Evolutionary conservation across 2,888 invertebrate species (phyloP).

Genomic region (Anthophora plumipes): DNA sequence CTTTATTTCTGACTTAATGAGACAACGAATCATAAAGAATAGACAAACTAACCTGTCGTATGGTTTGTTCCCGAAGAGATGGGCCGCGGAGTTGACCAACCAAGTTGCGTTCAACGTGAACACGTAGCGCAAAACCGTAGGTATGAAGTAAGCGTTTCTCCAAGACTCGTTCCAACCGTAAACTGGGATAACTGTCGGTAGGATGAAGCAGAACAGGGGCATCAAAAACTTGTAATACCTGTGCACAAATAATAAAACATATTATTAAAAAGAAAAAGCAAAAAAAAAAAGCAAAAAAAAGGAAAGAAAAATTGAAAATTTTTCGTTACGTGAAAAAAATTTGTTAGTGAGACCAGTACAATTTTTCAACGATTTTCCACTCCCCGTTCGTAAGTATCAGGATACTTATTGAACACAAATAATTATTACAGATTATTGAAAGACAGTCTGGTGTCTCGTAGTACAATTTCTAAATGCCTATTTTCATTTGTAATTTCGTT

Average conservation of each 20-base stretch:
- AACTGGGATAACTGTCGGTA: constrained; percentile 90
- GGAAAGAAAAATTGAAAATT: too few species aligned
- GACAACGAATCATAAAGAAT: too few species aligned
- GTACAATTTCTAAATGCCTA: too few species aligned
- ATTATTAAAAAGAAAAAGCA: not conserved
- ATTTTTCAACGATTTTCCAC: too few species aligned
- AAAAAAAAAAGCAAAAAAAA: not conserved
- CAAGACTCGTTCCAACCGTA: constrained; percentile 90
- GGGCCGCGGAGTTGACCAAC: constrained; percentile 96
- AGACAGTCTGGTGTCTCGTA: too few species aligned
- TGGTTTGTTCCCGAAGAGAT: constrained; percentile 90
- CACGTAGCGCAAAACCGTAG: constrained; percentile 90
- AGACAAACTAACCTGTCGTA: constrained; percentile 89
- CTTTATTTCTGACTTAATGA: too few species aligned
- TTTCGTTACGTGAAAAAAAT: too few species aligned
- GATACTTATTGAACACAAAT: too few species aligned
- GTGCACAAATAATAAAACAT: constrained; percentile 9
- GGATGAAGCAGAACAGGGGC: constrained; percentile 88
- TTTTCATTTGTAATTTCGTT: too few species aligned
- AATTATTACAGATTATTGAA: too few species aligned
- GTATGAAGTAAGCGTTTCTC: constrained; percentile 88
- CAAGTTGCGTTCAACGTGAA: constrained; percentile 93
- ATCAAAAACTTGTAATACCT: constrained; percentile 90
- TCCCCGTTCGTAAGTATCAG: too few species aligned
- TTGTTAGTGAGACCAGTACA: too few species aligned